phyloP scores from a whole-genome alignment of 2,797 vertebrate genomes.

The Chelidonichthys spinosus region DNA sequence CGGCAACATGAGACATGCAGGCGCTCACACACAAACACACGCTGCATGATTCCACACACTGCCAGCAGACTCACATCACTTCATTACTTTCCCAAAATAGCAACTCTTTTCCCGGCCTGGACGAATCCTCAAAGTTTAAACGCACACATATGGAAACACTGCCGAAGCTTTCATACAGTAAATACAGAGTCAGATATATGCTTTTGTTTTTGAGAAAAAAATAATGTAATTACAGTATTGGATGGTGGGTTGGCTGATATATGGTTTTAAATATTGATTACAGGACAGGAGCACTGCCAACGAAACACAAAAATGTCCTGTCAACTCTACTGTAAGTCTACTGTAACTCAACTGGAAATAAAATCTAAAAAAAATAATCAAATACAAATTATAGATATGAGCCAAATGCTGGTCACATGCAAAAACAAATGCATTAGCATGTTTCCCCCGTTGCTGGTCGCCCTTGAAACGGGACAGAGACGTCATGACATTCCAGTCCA shows the following conservation, averaged over 20 bases:
- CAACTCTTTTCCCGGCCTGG: background rate
- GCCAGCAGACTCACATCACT: background rate
- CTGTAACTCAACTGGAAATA: no score
- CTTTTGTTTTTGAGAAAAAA: background rate
- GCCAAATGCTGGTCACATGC: background rate
- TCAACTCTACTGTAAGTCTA: background rate
- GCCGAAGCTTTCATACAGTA: background rate
- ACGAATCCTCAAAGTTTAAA: background rate
- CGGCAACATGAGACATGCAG: slow-evolving; percentile 39
- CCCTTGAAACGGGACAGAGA: slow-evolving; percentile 23
- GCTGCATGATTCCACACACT: background rate
- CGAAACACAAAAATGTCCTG: background rate
- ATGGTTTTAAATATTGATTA: background rate
- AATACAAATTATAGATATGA: background rate
- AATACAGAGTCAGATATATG: background rate
- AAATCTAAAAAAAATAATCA: background rate
- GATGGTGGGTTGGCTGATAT: no score
- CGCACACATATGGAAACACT: background rate
- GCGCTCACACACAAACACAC: slow-evolving; percentile 26
- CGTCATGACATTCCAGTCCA: slow-evolving; percentile 18
- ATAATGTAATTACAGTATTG: no score
- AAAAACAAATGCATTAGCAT: background rate
- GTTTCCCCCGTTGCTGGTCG: background rate
- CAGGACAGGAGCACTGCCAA: background rate
- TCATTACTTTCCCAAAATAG: background rate